Evolutionary conservation across 2,113 vertebrate species (phyloP).

Genomic region (Heteronetta atricapilla): DNA sequence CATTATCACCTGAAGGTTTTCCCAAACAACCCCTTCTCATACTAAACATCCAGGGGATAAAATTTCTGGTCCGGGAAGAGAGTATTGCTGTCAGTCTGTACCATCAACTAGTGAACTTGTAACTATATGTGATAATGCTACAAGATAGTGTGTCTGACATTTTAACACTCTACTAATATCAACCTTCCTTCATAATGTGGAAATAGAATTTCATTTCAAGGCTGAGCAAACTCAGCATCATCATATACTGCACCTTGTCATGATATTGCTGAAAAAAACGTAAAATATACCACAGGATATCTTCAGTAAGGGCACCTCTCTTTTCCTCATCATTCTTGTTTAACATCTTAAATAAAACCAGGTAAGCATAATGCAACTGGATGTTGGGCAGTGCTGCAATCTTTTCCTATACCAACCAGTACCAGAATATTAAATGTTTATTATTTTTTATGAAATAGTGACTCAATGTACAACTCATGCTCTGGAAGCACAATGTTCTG

Average conservation of each 20-base stretch:
- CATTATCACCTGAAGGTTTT: background rate
- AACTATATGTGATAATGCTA: background rate
- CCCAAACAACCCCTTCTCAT: background rate
- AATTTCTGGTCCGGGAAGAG: background rate
- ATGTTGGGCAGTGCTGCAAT: rapidly evolving
- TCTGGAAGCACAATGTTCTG: background rate
- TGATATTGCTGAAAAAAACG: background rate
- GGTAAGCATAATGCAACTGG: rapidly evolving
- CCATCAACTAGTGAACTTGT: background rate
- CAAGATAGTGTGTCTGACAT: background rate
- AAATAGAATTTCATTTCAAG: background rate
- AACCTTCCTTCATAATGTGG: background rate
- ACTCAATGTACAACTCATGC: background rate
- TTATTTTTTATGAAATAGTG: background rate
- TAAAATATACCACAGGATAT: background rate
- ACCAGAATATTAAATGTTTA: background rate
- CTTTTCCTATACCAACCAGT: background rate
- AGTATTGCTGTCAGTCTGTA: background rate
- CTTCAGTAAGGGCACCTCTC: rapidly evolving
- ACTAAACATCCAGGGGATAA: background rate
- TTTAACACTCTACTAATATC: background rate
- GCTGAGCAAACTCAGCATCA: background rate
- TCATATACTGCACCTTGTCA: background rate
- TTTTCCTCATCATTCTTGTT: background rate
- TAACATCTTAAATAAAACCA: background rate